Percentiles rank a stretch among this genome's conserved stretches.
These are phyloP conservation scores for Podarcis muralis DNA, from an alignment of 2,113 vertebrate genomes.

Conservation along the genomic window DNA sequence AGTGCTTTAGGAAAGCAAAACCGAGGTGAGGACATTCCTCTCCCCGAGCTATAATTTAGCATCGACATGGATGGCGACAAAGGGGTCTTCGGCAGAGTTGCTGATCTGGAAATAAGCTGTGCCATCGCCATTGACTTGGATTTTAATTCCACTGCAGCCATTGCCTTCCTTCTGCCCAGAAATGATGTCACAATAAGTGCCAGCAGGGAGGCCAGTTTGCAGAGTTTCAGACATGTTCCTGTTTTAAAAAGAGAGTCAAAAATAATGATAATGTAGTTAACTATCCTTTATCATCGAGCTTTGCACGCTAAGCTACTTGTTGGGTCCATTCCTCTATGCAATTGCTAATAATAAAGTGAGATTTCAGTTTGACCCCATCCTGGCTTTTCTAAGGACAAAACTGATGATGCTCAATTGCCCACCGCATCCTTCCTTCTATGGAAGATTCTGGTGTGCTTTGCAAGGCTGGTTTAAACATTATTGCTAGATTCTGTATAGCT, in stretches of 20 bases:
- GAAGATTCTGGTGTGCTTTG: not conserved
- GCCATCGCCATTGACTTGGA: constrained; percentile 76
- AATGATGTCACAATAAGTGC: constrained; percentile 89
- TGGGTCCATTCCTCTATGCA: too few species aligned
- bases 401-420: not conserved
- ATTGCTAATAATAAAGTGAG: not conserved
- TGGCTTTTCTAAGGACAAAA: not conserved
- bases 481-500: not conserved
- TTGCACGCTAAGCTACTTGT: not conserved
- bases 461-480: not conserved
- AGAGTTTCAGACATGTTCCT: constrained; percentile 81
- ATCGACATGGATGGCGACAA: constrained; percentile 82
- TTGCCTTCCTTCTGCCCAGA: constrained; percentile 83
- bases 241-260: constrained; percentile 19
- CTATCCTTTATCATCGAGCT: not conserved
- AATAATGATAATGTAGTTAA: not conserved
- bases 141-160: constrained; percentile 79
- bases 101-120: constrained; percentile 80
- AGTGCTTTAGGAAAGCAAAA: not conserved
- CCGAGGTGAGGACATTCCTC: not conserved
- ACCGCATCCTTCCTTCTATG: not conserved
- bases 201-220: constrained; percentile 83
- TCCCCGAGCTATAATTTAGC: constrained; percentile 70
- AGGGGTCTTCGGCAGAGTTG: constrained; percentile 84
- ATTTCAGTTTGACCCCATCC: not conserved